These are phyloP conservation scores for Phylloscopus trochilus DNA, from an alignment of 2,113 vertebrate genomes.

Conservation along the genomic window DNA sequence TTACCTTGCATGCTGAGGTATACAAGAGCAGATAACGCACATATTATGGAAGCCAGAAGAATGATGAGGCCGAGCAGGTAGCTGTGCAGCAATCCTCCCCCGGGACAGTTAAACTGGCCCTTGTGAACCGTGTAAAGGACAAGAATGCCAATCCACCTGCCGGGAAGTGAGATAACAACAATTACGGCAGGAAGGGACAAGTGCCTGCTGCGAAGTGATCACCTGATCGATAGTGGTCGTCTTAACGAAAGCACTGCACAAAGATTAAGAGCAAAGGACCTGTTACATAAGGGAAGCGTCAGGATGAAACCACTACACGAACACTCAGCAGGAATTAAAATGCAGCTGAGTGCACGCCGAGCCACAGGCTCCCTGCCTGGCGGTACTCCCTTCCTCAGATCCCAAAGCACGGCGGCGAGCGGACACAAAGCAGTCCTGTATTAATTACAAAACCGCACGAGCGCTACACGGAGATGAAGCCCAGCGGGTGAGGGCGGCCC, in stretches of 20 bases:
- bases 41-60: slow-evolving; percentile 84
- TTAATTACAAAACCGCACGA: fast-evolving
- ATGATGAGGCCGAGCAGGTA: slow-evolving; percentile 87
- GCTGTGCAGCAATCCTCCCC: slow-evolving; percentile 78
- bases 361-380: fast-evolving
- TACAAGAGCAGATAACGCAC: slow-evolving; percentile 81
- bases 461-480: fast-evolving
- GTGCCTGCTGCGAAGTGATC: fast-evolving
- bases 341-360: fast-evolving
- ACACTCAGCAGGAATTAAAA: fast-evolving
- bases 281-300: neutral
- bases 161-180: neutral
- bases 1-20: slow-evolving; percentile 92
- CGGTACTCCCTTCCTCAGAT: fast-evolving
- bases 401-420: fast-evolving
- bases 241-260: fast-evolving
- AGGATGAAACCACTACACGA: fast-evolving
- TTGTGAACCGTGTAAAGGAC: slow-evolving; percentile 81
- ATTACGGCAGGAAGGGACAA: neutral
- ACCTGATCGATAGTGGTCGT: fast-evolving
- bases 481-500: fast-evolving
- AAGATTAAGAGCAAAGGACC: neutral
- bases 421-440: fast-evolving
- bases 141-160: slow-evolving; percentile 89
- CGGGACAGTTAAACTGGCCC: slow-evolving; percentile 79